Evolutionary conservation across 2,888 invertebrate species (phyloP).

Genomic region (Anarsia innoxiella): DNA sequence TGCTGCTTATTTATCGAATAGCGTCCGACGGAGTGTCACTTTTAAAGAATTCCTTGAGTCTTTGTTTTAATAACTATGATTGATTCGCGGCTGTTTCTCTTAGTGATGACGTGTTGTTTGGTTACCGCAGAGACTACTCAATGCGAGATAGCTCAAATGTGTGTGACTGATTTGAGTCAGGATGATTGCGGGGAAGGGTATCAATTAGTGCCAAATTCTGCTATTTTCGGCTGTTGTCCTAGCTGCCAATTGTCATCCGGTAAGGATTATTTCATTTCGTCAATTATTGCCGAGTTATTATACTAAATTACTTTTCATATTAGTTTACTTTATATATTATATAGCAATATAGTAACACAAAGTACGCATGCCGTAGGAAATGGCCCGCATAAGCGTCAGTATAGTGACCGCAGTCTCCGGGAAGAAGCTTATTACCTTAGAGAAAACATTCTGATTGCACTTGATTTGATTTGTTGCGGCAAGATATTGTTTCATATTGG

Average conservation of each 20-base stretch:
- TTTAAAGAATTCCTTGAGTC: not conserved
- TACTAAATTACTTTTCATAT: too few relatives aligned
- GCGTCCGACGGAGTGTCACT: not conserved
- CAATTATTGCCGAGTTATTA: too few relatives aligned
- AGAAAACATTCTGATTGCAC: too few relatives aligned
- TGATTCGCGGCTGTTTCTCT: constrained; percentile 1
- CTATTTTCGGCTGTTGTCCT: constrained; percentile 60
- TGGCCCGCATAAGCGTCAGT: constrained; percentile 27
- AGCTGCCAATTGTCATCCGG: constrained; percentile 37
- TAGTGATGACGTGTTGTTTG: not conserved
- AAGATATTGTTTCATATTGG: not conserved
- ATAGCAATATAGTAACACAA: too few relatives aligned
- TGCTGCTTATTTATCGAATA: constrained; percentile 26
- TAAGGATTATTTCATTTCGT: not conserved
- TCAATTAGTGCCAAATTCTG: constrained; percentile 34
- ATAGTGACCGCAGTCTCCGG: constrained; percentile 35
- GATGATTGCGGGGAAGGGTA: constrained; percentile 36
- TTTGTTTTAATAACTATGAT: constrained; percentile 1
- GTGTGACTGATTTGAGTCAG: constrained; percentile 48
- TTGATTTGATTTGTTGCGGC: constrained; percentile 12
- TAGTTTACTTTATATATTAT: too few relatives aligned
- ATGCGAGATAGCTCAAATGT: constrained; percentile 45
- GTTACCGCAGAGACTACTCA: not conserved
- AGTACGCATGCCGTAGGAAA: too few relatives aligned
- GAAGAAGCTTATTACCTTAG: constrained; percentile 38